Evolutionary conservation across 2,888 invertebrate genomes (phyloP).

Genomic region (Diplolepis rosae): DNA sequence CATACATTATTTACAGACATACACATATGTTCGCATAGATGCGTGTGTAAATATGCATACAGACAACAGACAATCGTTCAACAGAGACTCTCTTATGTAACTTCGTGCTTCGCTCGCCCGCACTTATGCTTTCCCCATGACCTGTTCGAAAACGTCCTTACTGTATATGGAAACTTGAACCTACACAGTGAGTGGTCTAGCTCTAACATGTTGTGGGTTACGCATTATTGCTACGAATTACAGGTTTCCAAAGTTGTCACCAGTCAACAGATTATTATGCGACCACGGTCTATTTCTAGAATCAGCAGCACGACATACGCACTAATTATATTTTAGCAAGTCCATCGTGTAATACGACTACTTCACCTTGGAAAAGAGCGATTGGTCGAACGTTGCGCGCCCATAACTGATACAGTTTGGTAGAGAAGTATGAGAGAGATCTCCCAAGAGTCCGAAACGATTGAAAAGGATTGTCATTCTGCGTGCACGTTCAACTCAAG

Average conservation of each 20-base stretch:
- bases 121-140: too few relatives aligned
- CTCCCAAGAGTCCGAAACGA: background rate
- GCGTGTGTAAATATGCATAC: too few relatives aligned
- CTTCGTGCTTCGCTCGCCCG: too few relatives aligned
- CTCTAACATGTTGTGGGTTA: conserved; percentile 1
- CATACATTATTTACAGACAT: too few relatives aligned
- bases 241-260: conserved; percentile 70
- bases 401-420: background rate
- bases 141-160: too few relatives aligned
- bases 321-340: conserved; percentile 69
- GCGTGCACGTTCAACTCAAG: background rate
- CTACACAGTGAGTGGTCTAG: conserved; percentile 1
- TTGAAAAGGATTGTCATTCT: conserved; percentile 12
- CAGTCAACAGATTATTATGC: conserved; percentile 65
- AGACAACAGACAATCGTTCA: too few relatives aligned
- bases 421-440: background rate
- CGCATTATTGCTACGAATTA: conserved; percentile 32
- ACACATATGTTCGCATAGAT: too few relatives aligned
- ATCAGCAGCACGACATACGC: conserved; percentile 60
- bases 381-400: conserved; percentile 4
- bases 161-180: too few relatives aligned
- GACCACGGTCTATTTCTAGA: conserved; percentile 71
- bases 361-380: background rate
- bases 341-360: background rate
- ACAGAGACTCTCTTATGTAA: too few relatives aligned